Evolutionary conservation across 92 coral and sea anemone genomes (phyloP), one percentile per base, ranked within the genome.

Genomic region (Umimayanthus kanabou): DNA sequence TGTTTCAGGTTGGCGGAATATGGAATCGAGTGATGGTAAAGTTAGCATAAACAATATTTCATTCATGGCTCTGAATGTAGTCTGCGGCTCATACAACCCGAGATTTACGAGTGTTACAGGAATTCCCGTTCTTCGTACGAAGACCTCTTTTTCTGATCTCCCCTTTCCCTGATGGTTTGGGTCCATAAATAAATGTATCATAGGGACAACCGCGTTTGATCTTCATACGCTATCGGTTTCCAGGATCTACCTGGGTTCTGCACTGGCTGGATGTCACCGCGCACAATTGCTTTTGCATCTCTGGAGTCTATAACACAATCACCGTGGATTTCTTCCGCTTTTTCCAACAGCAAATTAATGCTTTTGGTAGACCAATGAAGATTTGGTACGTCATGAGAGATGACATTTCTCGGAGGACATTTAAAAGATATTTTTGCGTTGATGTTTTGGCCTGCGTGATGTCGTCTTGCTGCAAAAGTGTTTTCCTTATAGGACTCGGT

Each of bases 261-360:
- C 0, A 92, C 94, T 0, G 94, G 94, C 45, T 89, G 92, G 30
- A 92, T 92, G 28, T 92, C 94, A 2, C 89, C 89, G 55, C 90
- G 80, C 1, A 89, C 88, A 9, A 88, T 80, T 2, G 87, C 61
- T 71, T 92, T 92, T 7, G 90, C 94, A 80, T 92, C 94, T 43
- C 85, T 89, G 0, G 90, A 91, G 65, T 91, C 94, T 2, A 91
- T 65, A 14, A 91, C 18, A 47, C 86, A 76, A 57, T 91, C 76
- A 0, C 55, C 33, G 7, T 66, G 45, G 67, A 30, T 9, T 47
- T 55, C 45, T 26, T 74, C 85, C 3, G 75, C 39, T 29, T 77
- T 73, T 67, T 88, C 94, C 13, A 88, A 65, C 2, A 83, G 18
- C 45, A 88, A 71, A 66, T 89, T 91, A 10, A 91, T 90, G 61